phyloP scores from a whole-genome alignment of 2,797 vertebrate genomes.

The Monodelphis domestica region DNA sequence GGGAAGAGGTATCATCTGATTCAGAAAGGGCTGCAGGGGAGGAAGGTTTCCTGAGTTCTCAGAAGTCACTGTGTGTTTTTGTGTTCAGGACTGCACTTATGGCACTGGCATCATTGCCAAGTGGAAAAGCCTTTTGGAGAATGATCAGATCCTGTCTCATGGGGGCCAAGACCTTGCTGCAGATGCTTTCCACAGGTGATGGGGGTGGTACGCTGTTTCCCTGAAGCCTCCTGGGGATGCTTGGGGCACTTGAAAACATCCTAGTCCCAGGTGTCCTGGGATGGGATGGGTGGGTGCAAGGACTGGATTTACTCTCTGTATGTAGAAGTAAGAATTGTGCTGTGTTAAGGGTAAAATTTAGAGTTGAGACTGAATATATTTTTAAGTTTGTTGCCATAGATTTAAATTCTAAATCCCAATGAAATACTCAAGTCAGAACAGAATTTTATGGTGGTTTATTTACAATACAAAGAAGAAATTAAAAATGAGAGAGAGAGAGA shows the following conservation, averaged over 20 bases:
- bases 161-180: conserved; percentile 91
- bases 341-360: too few species aligned
- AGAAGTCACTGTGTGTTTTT: accelerated
- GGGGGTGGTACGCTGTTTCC: accelerated
- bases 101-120: conserved; percentile 93
- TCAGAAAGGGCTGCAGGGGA: accelerated
- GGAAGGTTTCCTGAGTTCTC: accelerated
- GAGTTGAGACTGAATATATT: too few species aligned
- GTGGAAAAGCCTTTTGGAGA: conserved; percentile 96
- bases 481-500: too few species aligned
- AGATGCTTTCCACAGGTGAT: conserved; percentile 97
- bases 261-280: neutral
- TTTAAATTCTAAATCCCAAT: too few species aligned
- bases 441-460: too few species aligned
- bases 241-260: neutral
- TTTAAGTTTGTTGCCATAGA: too few species aligned
- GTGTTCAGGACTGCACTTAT: conserved; percentile 91
- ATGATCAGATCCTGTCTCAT: conserved; percentile 90
- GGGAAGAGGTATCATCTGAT: accelerated
- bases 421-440: too few species aligned
- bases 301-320: accelerated
- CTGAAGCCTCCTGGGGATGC: neutral
- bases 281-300: accelerated
- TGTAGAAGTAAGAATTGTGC: neutral
- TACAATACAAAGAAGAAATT: too few species aligned